Conservation (phyloP, 2,888 invertebrate genomes). For the Hemithea aestivaria region DNA sequence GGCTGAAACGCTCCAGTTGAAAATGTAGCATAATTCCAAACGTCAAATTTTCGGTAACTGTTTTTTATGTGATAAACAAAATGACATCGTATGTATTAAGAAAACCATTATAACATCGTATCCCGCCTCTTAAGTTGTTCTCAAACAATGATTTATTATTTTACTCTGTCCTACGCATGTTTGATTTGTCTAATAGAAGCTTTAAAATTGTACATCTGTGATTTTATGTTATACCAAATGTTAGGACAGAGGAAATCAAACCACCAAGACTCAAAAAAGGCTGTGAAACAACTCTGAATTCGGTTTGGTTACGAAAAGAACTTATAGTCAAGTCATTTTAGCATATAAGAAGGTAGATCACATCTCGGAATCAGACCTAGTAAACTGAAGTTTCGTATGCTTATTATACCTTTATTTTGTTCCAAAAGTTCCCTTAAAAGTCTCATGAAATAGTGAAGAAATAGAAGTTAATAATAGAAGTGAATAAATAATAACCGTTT, state of each 20-base stretch:
- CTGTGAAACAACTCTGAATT: conserved; percentile 70
- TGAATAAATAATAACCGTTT: too few species aligned
- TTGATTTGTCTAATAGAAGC: conserved; percentile 1
- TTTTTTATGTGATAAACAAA: conserved; percentile 16
- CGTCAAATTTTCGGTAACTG: conserved; percentile 33
- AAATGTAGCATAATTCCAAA: conserved; percentile 22
- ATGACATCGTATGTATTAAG: conserved; percentile 13
- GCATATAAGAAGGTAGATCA: too few species aligned
- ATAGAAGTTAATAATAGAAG: too few species aligned
- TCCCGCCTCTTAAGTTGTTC: conserved; percentile 51
- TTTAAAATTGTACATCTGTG: conserved; percentile 7
- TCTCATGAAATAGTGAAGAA: too few species aligned
- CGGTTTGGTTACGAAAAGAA: conserved; percentile 47
- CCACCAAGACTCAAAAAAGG: conserved; percentile 71
- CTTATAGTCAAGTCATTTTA: too few species aligned
- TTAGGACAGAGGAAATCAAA: conserved; percentile 52
- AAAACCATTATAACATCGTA: conserved; percentile 9
- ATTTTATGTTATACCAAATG: conserved; percentile 11
- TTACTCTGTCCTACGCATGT: conserved; percentile 45
- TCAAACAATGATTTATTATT: conserved; percentile 31
- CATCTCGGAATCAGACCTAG: too few species aligned
- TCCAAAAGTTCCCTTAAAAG: too few species aligned
- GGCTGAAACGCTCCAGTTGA: too few species aligned
- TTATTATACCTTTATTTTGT: too few species aligned
- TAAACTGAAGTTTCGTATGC: too few species aligned